Evolutionary conservation across 2,888 invertebrate genomes (phyloP).

Genomic region (Ceraclea dissimilis): DNA sequence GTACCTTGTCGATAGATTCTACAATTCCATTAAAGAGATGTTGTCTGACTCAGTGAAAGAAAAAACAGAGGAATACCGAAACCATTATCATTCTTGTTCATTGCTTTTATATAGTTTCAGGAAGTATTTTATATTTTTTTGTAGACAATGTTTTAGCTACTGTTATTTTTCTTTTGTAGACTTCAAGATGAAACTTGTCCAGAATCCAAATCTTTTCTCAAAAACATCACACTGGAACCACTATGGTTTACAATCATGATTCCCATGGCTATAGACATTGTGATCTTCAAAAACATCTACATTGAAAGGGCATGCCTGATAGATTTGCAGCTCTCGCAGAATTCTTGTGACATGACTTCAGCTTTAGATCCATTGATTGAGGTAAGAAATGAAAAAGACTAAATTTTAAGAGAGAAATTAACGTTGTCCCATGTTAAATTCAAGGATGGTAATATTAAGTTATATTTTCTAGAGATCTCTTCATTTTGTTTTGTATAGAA

Average conservation of each 20-base stretch:
- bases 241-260: constrained; percentile 21
- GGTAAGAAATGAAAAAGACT: constrained; percentile 12
- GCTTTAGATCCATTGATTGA: constrained; percentile 15
- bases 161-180: background rate
- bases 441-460: too few species aligned
- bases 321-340: constrained; percentile 53
- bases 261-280: constrained; percentile 17
- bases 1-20: too few species aligned
- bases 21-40: too few species aligned
- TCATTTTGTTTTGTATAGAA: too few species aligned
- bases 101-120: too few species aligned
- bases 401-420: background rate
- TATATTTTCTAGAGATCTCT: too few species aligned
- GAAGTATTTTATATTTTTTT: too few species aligned
- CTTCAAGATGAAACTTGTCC: background rate
- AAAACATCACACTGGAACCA: constrained; percentile 22
- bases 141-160: too few species aligned
- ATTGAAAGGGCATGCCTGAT: constrained; percentile 67
- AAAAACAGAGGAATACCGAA: too few species aligned
- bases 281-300: constrained; percentile 54
- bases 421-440: too few species aligned
- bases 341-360: constrained; percentile 42
- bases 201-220: constrained; percentile 8
- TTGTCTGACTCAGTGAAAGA: too few species aligned
- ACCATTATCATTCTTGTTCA: too few species aligned